These are phyloP conservation scores for Illadopsis cleaveri DNA, from an alignment of 2,113 vertebrate genomes.

Conservation along the genomic window DNA sequence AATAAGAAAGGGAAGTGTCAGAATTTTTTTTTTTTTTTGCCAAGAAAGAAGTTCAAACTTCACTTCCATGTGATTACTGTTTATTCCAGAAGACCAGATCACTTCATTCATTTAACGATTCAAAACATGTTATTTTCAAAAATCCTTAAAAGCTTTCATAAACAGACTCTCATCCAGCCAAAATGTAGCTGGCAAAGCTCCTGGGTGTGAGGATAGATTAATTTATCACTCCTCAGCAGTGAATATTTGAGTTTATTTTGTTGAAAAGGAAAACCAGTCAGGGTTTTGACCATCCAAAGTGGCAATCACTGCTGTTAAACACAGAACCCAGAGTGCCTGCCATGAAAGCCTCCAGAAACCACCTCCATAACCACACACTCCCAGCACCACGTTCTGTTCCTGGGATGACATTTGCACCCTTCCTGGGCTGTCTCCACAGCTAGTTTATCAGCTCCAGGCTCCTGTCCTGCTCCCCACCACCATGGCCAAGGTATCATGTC, in stretches of 20 bases:
- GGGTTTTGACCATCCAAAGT: not conserved
- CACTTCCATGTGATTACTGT: not conserved
- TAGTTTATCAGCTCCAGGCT: fast-evolving
- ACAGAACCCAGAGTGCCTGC: not conserved
- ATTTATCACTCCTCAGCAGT: conserved; percentile 14
- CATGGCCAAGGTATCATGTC: fast-evolving
- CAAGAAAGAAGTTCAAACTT: conserved; percentile 8
- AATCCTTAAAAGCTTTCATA: conserved; percentile 15
- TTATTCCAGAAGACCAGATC: not conserved
- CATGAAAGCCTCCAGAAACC: not conserved
- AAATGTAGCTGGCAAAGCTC: conserved; percentile 38
- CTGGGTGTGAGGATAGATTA: conserved; percentile 21
- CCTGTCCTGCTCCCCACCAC: not conserved
- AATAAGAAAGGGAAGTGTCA: not conserved
- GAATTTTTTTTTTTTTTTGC: not conserved
- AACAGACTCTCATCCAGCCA: conserved; percentile 49
- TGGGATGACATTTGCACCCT: fast-evolving
- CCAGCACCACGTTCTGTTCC: not conserved
- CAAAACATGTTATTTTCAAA: conserved; percentile 33
- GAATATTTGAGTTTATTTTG: not conserved
- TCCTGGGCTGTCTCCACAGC: not conserved
- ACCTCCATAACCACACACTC: not conserved
- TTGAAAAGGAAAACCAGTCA: not conserved
- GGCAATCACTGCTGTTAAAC: not conserved
- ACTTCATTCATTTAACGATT: not conserved